Base-by-base conservation (phyloP, 2,113 vertebrate genomes). In the Elephantulus edwardii region DNA sequence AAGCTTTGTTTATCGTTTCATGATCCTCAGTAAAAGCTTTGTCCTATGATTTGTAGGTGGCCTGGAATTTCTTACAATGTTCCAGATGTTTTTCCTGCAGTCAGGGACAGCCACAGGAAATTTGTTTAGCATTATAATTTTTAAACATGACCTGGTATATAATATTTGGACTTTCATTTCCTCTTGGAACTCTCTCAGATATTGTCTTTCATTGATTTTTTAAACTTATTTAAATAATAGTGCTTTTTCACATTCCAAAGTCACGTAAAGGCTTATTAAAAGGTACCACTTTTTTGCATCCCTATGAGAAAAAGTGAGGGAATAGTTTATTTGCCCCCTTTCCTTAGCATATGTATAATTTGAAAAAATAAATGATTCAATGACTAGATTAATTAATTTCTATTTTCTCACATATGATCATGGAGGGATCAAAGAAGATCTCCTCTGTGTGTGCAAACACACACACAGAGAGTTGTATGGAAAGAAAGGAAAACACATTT, bases 101-200 rank as follows among this genome's bases (percentile, higher is more conserved):
- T 89, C 74, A 71, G 70, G 26, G n/a, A 64, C 42, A 91, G 38
- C 19, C 85, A 92, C 91, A 94, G 96, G 93, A 96, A 94, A 93
- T 96, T 96, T 93, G 52, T 93, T 84, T 60, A 82, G 35, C 58
- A 77, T 94, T 92, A 58, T 93, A 83, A 83, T 88, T 94, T 92
- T 92, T 94, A 95, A 94, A 92, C 82, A 60, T 58, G 52, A 93
- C n/a, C 0, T 6, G 26, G 24, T 86, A 71, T 46, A 48, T 44
- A 75, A 75, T 89, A 68, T 13, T 77, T 93, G 78, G 70, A 74
- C 40, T 94, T 95, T 94, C 75, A 94, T 96, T 96, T 95, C 91
- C 91, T 93, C 79, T 79, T 46, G 75, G 78, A 83, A 66, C 17
- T 33, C 72, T 93, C 46, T 92, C 54, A 82, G 44, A 85, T 60